Evolutionary conservation across 2,113 vertebrate genomes (phyloP).

Genomic region (Dinomys branickii): DNA sequence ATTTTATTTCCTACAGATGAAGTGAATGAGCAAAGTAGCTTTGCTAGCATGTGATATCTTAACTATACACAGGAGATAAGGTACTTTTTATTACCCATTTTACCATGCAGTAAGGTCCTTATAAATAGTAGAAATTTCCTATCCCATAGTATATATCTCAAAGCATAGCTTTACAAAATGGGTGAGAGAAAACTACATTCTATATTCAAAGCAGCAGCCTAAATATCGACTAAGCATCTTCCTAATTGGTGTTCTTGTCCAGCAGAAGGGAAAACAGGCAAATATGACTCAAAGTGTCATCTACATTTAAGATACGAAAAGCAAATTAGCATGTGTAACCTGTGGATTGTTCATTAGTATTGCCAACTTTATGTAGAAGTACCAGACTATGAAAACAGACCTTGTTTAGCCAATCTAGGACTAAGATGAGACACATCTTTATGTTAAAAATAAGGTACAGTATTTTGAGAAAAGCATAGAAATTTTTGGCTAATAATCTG

Average conservation of each 20-base stretch:
- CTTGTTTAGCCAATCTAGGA: neutral
- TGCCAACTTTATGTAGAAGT: neutral
- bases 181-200: neutral
- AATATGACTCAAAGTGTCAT: neutral
- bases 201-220: neutral
- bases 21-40: neutral
- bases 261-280: neutral
- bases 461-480: slow-evolving; percentile 1
- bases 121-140: slow-evolving; percentile 23
- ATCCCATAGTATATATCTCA: neutral
- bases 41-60: neutral
- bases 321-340: neutral
- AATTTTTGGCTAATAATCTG: neutral
- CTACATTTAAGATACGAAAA: neutral
- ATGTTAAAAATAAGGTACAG: neutral
- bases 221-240: neutral
- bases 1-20: neutral
- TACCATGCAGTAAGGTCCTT: neutral
- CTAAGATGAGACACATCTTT: neutral
- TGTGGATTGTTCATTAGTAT: neutral
- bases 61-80: neutral
- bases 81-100: neutral
- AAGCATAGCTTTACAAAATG: neutral
- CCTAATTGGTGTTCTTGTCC: neutral
- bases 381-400: slow-evolving; percentile 15